Conservation (phyloP, 2,888 invertebrate species). For the Drymonia ruficornis region DNA sequence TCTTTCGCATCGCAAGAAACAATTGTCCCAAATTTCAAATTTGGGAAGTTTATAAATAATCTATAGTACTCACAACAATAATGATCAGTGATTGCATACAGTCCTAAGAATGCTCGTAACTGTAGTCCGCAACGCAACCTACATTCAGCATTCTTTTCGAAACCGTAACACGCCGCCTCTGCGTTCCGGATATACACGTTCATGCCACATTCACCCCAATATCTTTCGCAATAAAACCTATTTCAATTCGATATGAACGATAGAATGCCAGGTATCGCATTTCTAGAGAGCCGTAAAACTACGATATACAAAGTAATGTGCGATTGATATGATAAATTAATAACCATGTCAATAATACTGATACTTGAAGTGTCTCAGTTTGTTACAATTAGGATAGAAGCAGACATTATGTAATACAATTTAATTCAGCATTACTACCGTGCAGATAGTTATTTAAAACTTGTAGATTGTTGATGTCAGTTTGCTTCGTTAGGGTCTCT, state of each 20-base stretch:
- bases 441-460: background rate
- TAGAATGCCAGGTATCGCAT: conserved; percentile 70
- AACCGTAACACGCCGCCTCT: conserved; percentile 83
- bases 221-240: conserved; percentile 67
- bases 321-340: conserved; percentile 64
- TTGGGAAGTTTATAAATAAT: conserved; percentile 53
- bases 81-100: conserved; percentile 69
- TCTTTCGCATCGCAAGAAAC: background rate
- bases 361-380: conserved; percentile 13
- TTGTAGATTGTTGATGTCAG: background rate
- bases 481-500: background rate
- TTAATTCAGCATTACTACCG: background rate
- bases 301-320: conserved; percentile 54
- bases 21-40: conserved; percentile 41
- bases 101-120: conserved; percentile 73
- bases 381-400: background rate
- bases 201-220: conserved; percentile 74
- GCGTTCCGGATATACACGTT: conserved; percentile 77
- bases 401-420: background rate
- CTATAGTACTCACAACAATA: conserved; percentile 64
- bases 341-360: conserved; percentile 34
- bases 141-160: conserved; percentile 84
- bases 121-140: conserved; percentile 81
- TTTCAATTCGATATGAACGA: conserved; percentile 58
- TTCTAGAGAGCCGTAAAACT: conserved; percentile 76